Evolutionary conservation across 2,888 invertebrate genomes (phyloP), one percentile per base, ranked within the genome.

Genomic region (Rhingia campestris): DNA sequence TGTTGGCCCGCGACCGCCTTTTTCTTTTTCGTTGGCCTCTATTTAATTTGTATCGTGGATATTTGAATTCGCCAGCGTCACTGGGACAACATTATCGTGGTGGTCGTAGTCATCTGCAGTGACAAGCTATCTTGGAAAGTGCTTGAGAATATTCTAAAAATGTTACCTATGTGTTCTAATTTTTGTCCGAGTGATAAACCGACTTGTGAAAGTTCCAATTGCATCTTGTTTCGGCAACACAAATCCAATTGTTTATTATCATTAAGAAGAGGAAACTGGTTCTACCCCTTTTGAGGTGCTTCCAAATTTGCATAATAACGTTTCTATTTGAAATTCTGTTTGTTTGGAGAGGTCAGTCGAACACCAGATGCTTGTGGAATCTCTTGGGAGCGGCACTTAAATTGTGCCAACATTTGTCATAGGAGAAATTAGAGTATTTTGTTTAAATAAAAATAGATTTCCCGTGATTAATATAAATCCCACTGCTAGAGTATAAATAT

Each of bases 361-460:
- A 7, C 10, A 6, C 47, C 59, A 33, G 58, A 59, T 70, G 49
- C 49, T 5, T 41, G 47, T 49, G 10, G 35, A 63, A 54, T 45
- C 47, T 43, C 22, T 47, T 66, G 33, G 14, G 10, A 49, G 10
- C 35, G 54, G 58, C 49, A 51, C 32, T 35, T 35, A 37, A 66
- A n/a, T 37, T 9, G 64, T 14, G 63, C 53, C 39, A 72, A 69
- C 47, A 45, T 70, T 47, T 69, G 73, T 73, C 77, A 63, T 82
- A 43, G 33, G 58, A 82, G 67, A 58, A n/a, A 49, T 49, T 7
- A 49, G 14, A 12, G 12, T 2, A 9, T 47, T 56, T n/a, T 64
- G 49, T 53, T 64, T 53, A 9, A 67, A 51, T 79, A 73, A 64
- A 82, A 82, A 82, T 82, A 82, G 73, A 79, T 45, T 77, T 77